Evolutionary conservation across 2,888 invertebrate species (phyloP).

Genomic region (Lochmaea capreae): DNA sequence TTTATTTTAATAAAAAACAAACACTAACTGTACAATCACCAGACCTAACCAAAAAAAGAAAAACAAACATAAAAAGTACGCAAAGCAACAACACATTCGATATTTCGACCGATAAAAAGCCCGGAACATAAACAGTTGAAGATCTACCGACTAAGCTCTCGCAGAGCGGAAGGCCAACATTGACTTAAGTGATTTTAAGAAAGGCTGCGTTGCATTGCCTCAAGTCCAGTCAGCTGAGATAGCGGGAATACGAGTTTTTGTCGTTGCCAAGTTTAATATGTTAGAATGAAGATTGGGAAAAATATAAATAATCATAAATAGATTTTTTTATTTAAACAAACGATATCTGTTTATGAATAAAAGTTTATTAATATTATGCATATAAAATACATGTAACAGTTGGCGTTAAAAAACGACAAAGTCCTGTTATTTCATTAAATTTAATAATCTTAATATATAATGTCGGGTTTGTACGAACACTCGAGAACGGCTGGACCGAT

Average conservation of each 20-base stretch:
- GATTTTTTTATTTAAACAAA: too few species aligned
- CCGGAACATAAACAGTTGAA: slow-evolving; percentile 38
- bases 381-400: background rate
- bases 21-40: slow-evolving; percentile 7
- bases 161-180: slow-evolving; percentile 41
- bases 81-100: slow-evolving; percentile 13
- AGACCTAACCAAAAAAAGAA: background rate
- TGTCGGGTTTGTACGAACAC: too few species aligned
- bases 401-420: too few species aligned
- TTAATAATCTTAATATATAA: too few species aligned
- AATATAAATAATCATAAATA: background rate
- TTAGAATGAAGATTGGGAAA: background rate
- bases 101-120: slow-evolving; percentile 31
- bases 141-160: slow-evolving; percentile 33
- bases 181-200: slow-evolving; percentile 40
- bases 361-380: background rate
- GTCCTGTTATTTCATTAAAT: too few species aligned
- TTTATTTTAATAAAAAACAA: background rate
- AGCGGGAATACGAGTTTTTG: slow-evolving; percentile 36
- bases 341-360: too few species aligned
- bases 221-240: slow-evolving; percentile 38
- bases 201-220: slow-evolving; percentile 23
- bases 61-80: slow-evolving; percentile 4
- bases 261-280: slow-evolving; percentile 28
- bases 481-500: too few species aligned